A percentile compares a stretch with the other conserved stretches of the same genome.
These are phyloP conservation scores for Cladorhizidae sp. DNA, from an alignment of 37 sponge, comb jelly and placozoan genomes.

Conservation along the genomic window DNA sequence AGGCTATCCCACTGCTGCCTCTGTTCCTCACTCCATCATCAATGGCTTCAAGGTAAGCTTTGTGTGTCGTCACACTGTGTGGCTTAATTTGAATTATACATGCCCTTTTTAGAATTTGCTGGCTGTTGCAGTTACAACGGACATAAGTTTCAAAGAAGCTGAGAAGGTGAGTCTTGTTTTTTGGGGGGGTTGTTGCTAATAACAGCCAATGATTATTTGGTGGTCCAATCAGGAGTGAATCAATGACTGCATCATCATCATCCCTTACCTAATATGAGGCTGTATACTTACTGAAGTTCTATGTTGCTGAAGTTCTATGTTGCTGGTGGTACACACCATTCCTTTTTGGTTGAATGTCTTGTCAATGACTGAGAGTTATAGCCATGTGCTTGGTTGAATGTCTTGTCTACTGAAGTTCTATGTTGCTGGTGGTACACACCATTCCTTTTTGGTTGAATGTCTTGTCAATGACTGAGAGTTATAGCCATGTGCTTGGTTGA, in stretches of 20 bases:
- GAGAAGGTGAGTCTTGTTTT: conserved; percentile 77
- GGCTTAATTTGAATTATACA: neutral
- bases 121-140: conserved; percentile 92
- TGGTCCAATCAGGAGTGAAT: neutral
- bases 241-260: neutral
- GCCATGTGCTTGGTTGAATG: too few relatives aligned
- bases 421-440: too few relatives aligned
- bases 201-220: conserved; percentile 7
- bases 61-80: too few relatives aligned
- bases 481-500: too few relatives aligned
- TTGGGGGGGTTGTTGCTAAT: neutral
- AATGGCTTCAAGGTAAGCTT: conserved; percentile 91
- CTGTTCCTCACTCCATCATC: conserved; percentile 94
- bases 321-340: too few relatives aligned
- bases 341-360: too few relatives aligned
- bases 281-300: neutral
- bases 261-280: conserved; percentile 53
- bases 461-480: too few relatives aligned
- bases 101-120: conserved; percentile 78
- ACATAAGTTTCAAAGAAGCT: conserved; percentile 95
- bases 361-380: too few relatives aligned
- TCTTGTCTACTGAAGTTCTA: too few relatives aligned
- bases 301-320: conserved; percentile 30
- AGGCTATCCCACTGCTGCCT: conserved; percentile 90
- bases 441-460: too few relatives aligned